Evolutionary conservation across 1,140 invertebrate species (phyloP).

Genomic region (Philopotamus ludificatus): DNA sequence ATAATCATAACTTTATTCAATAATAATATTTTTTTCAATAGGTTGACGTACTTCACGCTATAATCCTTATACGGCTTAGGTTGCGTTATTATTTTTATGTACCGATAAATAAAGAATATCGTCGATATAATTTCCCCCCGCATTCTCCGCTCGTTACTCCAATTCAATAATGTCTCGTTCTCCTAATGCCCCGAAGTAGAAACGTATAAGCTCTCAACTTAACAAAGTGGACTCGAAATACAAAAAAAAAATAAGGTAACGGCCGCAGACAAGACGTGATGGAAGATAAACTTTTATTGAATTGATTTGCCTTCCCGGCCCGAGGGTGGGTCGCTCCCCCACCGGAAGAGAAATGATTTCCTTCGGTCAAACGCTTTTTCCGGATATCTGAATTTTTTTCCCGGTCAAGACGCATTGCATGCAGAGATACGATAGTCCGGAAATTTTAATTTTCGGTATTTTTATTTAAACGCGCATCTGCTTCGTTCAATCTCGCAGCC

Average conservation of each 20-base stretch:
- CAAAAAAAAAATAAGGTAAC: not conserved
- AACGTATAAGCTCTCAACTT: too few species aligned
- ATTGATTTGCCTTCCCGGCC: not conserved
- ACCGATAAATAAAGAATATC: too few species aligned
- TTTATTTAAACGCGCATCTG: not conserved
- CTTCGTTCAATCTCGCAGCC: not conserved
- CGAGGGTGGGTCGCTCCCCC: not conserved
- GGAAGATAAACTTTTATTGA: conserved; percentile 14
- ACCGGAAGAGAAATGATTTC: not conserved
- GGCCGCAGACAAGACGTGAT: conserved; percentile 9
- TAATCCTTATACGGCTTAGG: too few species aligned
- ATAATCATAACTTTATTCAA: too few species aligned
- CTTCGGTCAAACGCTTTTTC: conserved; percentile 5
- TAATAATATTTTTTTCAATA: too few species aligned
- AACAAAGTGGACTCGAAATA: not conserved
- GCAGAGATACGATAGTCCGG: not conserved
- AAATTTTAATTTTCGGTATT: not conserved
- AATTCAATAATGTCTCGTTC: too few species aligned
- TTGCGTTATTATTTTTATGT: too few species aligned
- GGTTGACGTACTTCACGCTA: too few species aligned
- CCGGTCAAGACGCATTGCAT: not conserved
- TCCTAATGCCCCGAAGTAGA: too few species aligned
- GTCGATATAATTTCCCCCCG: too few species aligned
- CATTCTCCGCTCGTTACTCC: too few species aligned
- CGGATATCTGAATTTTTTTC: not conserved